Evolutionary conservation across 1,140 invertebrate species (phyloP), one percentile per base, ranked within the genome.

Genomic region (Papilio machaon): DNA sequence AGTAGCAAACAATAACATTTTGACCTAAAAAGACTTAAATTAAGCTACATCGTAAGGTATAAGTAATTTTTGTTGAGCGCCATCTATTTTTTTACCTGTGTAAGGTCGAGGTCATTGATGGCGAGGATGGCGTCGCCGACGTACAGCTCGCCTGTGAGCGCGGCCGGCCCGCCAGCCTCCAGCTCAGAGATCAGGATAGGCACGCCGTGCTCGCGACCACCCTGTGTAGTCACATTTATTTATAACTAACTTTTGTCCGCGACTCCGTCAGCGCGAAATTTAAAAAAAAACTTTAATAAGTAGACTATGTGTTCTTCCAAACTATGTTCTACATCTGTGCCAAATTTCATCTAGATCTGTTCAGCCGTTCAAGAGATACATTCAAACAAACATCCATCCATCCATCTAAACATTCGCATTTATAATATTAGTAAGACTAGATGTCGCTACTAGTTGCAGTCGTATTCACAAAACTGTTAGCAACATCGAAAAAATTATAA

Each of bases 131-230:
- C 97, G 95, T 98, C 98, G 15, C 98, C 98, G 30, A 98, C 97
- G 92, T 96, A 97, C 3, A 98, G 92, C 67, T 96, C 95, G 54
- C 96, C 95, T 79, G 96, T 96, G 81, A 96, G 88, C 64, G 97
- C 96, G 4, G 97, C 97, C 64, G 97, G 97, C 79, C 97, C 97
- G 82, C 97, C 96, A 75, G 96, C 95, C 91, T 98, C 97, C 87
- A 98, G 95, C 92, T 98, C 97, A 30, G 97, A 98, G 84, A 98
- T 97, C n/a, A 98, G 91, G 81, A 98, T 97, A 0, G 97, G 97
- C 49, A 98, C 97, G 47, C 97, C 97, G 94, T 98, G 97, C 89
- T 98, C 97, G 83, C 97, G 95, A 11, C 97, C 97, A 80, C 97
- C 97, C 97, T 97, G 85, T 74, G 52, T 19, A 79, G 47, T 5